These are phyloP conservation scores for Globia sparganii DNA, from an alignment of 2,888 invertebrate genomes.

Conservation along the genomic window DNA sequence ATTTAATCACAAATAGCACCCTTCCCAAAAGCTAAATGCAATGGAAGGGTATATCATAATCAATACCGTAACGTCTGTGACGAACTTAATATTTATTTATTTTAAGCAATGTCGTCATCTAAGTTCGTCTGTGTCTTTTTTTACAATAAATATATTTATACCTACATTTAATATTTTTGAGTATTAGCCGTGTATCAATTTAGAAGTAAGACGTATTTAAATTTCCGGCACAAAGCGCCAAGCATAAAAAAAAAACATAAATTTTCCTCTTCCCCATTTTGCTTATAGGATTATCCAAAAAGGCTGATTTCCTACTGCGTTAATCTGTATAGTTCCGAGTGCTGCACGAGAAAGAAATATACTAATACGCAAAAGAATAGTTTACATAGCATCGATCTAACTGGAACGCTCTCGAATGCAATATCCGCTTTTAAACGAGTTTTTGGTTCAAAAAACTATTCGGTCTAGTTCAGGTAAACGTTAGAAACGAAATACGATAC, in stretches of 20 bases:
- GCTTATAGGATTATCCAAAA: conserved; percentile 52
- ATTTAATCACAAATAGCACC: too few relatives aligned
- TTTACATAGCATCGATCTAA: conserved; percentile 85
- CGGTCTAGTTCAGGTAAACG: conserved; percentile 81
- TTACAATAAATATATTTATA: not conserved
- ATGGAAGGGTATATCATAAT: not conserved
- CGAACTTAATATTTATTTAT: not conserved
- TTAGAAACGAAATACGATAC: conserved; percentile 70
- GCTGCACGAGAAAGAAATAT: conserved; percentile 61
- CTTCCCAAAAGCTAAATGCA: too few relatives aligned
- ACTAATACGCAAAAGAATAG: conserved; percentile 80
- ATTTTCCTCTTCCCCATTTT: conserved; percentile 47
- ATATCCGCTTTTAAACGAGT: conserved; percentile 90
- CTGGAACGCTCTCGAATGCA: conserved; percentile 87
- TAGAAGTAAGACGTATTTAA: conserved; percentile 37
- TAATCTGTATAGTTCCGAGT: conserved; percentile 38
- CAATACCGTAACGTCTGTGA: not conserved
- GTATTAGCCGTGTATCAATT: not conserved
- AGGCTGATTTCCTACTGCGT: conserved; percentile 3
- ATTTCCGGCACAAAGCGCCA: conserved; percentile 28
- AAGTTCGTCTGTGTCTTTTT: too few relatives aligned
- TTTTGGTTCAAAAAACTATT: conserved; percentile 89
- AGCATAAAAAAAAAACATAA: conserved; percentile 33
- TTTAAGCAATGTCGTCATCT: too few relatives aligned
- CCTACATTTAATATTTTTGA: not conserved